Percentiles rank a stretch among this genome's conserved stretches.
phyloP scores from a whole-genome alignment of 1,140 invertebrate genomes.

The Drosophila baimaii region DNA sequence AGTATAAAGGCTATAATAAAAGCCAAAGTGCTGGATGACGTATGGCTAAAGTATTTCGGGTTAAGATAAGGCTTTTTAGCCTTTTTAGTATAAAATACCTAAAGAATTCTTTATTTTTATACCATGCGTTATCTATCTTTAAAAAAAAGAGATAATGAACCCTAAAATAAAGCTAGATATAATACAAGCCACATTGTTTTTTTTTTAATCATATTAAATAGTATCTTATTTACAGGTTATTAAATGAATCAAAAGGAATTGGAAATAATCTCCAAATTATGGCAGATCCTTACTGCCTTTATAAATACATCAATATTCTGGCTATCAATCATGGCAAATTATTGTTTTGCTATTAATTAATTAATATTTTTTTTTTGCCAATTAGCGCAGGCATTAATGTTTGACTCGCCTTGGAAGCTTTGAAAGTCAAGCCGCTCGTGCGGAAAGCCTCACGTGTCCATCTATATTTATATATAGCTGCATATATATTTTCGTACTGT shows the following conservation, averaged over 20 bases:
- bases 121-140: neutral
- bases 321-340: neutral
- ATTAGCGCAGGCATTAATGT: neutral
- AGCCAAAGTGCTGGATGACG: constrained; percentile 4
- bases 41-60: constrained; percentile 13
- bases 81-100: too few species aligned
- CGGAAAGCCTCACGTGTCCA: constrained; percentile 4
- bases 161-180: neutral
- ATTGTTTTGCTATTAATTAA: neutral
- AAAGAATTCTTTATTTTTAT: neutral
- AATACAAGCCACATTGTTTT: neutral
- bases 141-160: neutral
- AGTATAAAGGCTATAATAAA: neutral
- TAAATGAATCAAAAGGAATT: too few species aligned
- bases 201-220: neutral
- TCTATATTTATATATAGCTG: constrained; percentile 20
- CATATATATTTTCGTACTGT: constrained; percentile 5
- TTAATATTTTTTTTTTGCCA: neutral
- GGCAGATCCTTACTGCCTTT: too few species aligned
- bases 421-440: constrained; percentile 35
- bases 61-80: constrained; percentile 13
- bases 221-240: too few species aligned
- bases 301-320: neutral
- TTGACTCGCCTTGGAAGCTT: neutral
- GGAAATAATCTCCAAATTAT: too few species aligned